A percentile compares a stretch with the other conserved stretches of the same genome.
Conservation (phyloP, 2,113 vertebrate genomes). For the crab-eating macaque (Macaca fascicularis) region DNA sequence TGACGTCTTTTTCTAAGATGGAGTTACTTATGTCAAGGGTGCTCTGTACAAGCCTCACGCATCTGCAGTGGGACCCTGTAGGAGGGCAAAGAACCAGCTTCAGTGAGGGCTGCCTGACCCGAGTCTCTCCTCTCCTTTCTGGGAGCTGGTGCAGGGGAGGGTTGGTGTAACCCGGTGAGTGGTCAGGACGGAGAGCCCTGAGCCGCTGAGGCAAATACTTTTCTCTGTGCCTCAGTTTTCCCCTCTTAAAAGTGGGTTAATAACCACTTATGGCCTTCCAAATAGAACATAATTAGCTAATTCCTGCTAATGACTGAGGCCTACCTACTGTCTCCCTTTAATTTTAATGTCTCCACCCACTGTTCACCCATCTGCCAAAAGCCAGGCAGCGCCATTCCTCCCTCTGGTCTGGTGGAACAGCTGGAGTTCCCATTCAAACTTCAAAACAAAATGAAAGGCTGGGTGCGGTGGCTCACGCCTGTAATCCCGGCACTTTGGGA, state of each 20-base stretch:
- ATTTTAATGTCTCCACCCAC: conserved; percentile 30
- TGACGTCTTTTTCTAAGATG: not conserved
- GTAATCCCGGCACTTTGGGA: no score
- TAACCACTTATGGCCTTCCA: not conserved
- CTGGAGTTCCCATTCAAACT: not conserved
- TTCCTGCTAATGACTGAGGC: conserved; percentile 56
- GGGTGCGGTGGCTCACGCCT: no score
- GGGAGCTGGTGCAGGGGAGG: no score
- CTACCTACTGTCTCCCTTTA: not conserved
- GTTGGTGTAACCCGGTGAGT: not conserved
- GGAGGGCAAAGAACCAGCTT: not conserved
- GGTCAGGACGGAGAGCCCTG: not conserved
- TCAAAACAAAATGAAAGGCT: not conserved
- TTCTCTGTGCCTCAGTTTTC: conserved; percentile 17
- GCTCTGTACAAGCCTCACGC: not conserved
- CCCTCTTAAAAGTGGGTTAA: conserved; percentile 65
- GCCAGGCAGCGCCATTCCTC: not conserved
- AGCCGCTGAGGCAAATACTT: not conserved
- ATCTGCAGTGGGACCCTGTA: no score
- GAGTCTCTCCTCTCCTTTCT: not conserved
- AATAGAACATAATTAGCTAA: conserved; percentile 37
- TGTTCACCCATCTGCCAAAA: not conserved
- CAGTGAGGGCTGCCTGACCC: not conserved
- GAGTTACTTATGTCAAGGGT: not conserved
- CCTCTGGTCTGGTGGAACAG: not conserved